Base-by-base conservation (phyloP, 2,113 vertebrate genomes). In the Dolichallabes microphthalmus region DNA sequence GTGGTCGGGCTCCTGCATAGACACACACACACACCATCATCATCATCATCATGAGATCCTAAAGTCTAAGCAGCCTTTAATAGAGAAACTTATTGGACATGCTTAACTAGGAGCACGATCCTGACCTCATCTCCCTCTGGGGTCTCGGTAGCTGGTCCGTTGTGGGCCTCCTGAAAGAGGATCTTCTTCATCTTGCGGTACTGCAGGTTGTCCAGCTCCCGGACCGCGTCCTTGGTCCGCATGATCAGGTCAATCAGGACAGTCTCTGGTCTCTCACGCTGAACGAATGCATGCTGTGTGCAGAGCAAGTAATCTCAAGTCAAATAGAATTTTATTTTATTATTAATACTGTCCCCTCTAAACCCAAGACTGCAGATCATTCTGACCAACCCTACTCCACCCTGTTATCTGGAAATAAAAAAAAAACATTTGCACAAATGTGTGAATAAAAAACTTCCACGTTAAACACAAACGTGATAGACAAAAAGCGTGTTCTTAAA, bases 131-230 rank as follows among this genome's bases (percentile, higher is more conserved):
- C 97, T 84, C 95, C 96, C 60, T 97, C 97, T 2, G 93, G 94
- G 14, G 91, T 91, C 89, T 98, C 96, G 0, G 94, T 90, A 0
- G 95, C 93, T 61, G 96, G 96, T 25, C 97, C 96, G n/a, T 98
- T 98, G 90, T 96, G 96, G 3, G 95, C 93, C 83, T 98, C 97
- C 88, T 97, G 96, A 87, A 98, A 97, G 25, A 98, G 94, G 80
- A 97, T 96, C 92, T 97, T 98, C 94, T 97, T 98, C 96, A 98
- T 97, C 87, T 97, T 98, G 73, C 96, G 96, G 89, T 98, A 98
- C 92, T 98, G 97, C 90, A 98, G 90, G 90, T 98, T 98, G 91
- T 98, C 97, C 87, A 98, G 92, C 88, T 98, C 97, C 73, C 96
- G 93, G 73, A 98, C 97, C 0, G 97, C 97, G 45, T 97, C 96